These are phyloP conservation scores for Physella acuta DNA, from an alignment of 1,140 invertebrate species.

Conservation along the genomic window DNA sequence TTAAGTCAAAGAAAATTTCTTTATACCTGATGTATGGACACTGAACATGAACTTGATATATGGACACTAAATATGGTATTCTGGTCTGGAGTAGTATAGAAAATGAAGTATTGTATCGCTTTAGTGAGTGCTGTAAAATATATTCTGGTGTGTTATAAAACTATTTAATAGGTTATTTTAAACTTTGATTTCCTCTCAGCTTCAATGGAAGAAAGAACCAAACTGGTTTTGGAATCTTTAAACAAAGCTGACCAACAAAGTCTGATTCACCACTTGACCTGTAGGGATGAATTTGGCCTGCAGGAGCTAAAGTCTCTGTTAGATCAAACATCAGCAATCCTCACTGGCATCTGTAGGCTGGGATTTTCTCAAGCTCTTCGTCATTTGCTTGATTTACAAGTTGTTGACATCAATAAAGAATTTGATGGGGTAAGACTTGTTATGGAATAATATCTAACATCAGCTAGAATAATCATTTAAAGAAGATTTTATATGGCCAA, in stretches of 20 bases:
- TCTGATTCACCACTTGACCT: background rate
- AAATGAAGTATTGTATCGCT: too few species aligned
- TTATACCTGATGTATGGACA: too few species aligned
- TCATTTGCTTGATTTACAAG: background rate
- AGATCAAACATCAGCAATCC: background rate
- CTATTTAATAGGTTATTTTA: too few species aligned
- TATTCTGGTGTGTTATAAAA: too few species aligned
- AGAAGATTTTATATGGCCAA: background rate
- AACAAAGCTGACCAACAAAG: background rate
- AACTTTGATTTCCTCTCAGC: background rate
- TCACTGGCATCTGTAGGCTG: background rate
- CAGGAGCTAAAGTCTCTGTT: background rate
- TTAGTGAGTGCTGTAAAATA: too few species aligned
- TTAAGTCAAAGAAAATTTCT: too few species aligned
- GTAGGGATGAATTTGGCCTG: background rate
- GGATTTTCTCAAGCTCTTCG: constrained; percentile 1
- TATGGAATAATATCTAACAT: background rate
- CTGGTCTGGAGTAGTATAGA: too few species aligned
- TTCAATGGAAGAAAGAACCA: background rate
- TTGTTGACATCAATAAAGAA: background rate
- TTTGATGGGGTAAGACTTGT: background rate
- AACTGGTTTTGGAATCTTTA: background rate
- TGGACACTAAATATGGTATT: too few species aligned
- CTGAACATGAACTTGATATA: too few species aligned
- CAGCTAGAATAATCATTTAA: background rate